phyloP scores from a whole-genome alignment of 1,140 invertebrate genomes.

The Drosophila funebris region DNA sequence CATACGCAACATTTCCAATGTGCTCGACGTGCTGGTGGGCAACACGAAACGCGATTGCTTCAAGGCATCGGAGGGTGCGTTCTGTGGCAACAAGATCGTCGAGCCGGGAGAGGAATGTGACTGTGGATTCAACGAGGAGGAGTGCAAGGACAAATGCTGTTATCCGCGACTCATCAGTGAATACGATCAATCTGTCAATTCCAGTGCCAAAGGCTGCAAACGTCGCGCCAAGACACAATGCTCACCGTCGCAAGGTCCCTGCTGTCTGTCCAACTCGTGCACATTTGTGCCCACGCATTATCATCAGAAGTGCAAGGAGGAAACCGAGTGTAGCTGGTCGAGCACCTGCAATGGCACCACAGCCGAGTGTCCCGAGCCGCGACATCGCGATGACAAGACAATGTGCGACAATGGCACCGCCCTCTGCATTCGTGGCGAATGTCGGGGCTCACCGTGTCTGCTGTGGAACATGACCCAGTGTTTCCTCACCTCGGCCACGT shows the following conservation, averaged over 20 bases:
- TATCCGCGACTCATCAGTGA: slow-evolving; percentile 92
- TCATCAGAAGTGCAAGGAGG: slow-evolving; percentile 90
- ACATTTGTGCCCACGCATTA: slow-evolving; percentile 88
- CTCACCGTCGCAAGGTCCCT: slow-evolving; percentile 98
- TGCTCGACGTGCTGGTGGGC: slow-evolving; percentile 95
- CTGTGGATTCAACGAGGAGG: slow-evolving; percentile 97
- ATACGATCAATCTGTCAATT: slow-evolving; percentile 88
- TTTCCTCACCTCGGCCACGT: slow-evolving; percentile 94
- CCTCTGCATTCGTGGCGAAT: slow-evolving; percentile 97
- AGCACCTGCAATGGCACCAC: slow-evolving; percentile 93
- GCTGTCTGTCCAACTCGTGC: slow-evolving; percentile 93
- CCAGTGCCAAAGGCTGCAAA: slow-evolving; percentile 91
- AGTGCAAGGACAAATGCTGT: slow-evolving; percentile 97
- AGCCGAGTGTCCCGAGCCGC: slow-evolving; percentile 93
- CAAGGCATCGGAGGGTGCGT: slow-evolving; percentile 94
- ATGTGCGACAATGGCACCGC: slow-evolving; percentile 93
- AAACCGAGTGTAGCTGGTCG: slow-evolving; percentile 94
- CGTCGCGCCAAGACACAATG: slow-evolving; percentile 92
- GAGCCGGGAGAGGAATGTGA: slow-evolving; percentile 99
- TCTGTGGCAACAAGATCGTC: slow-evolving; percentile 99
- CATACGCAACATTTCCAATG: slow-evolving; percentile 97
- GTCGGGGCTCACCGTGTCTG: slow-evolving; percentile 97
- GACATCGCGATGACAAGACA: slow-evolving; percentile 91
- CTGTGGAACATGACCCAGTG: slow-evolving; percentile 97
- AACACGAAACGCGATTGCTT: slow-evolving; percentile 98